phyloP scores from a whole-genome alignment of 2,888 invertebrate species.

The Leptopterna dolabrata region DNA sequence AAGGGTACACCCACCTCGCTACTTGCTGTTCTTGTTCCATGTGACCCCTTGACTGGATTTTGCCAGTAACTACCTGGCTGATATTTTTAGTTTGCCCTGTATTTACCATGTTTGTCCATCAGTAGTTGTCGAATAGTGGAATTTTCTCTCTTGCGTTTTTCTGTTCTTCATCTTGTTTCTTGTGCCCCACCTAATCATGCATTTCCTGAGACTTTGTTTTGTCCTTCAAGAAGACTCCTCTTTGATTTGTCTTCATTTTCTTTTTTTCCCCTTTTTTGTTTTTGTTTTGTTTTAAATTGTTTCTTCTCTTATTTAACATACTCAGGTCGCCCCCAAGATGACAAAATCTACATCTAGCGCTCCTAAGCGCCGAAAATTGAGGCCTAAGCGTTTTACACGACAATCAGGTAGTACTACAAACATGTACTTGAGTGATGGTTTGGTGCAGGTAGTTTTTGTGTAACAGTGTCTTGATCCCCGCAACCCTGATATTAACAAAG shows the following conservation, averaged over 20 bases:
- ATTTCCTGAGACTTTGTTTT: background rate
- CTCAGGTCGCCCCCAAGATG: conserved; percentile 53
- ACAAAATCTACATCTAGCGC: conserved; percentile 56
- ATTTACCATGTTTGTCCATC: too few relatives aligned
- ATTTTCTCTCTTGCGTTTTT: too few relatives aligned
- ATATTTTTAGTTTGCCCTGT: too few relatives aligned
- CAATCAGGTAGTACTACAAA: conserved; percentile 54
- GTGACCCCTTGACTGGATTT: too few relatives aligned
- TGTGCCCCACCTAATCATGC: background rate
- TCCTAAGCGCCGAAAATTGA: conserved; percentile 55
- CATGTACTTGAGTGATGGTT: conserved; percentile 9
- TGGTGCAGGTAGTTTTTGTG: background rate
- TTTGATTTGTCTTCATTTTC: background rate
- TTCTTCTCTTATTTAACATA: conserved; percentile 6
- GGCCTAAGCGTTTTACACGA: conserved; percentile 57
- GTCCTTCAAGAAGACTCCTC: background rate
- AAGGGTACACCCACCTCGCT: too few relatives aligned
- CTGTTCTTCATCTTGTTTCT: background rate
- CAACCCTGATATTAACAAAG: background rate
- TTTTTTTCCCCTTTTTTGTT: background rate
- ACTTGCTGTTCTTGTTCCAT: too few relatives aligned
- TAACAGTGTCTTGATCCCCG: background rate
- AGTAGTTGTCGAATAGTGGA: too few relatives aligned
- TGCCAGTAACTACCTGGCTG: too few relatives aligned
- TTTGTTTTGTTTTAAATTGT: conserved; percentile 13